Evolutionary conservation across 2,113 vertebrate species (phyloP).

Genomic region (Phylloscopus trochilus): DNA sequence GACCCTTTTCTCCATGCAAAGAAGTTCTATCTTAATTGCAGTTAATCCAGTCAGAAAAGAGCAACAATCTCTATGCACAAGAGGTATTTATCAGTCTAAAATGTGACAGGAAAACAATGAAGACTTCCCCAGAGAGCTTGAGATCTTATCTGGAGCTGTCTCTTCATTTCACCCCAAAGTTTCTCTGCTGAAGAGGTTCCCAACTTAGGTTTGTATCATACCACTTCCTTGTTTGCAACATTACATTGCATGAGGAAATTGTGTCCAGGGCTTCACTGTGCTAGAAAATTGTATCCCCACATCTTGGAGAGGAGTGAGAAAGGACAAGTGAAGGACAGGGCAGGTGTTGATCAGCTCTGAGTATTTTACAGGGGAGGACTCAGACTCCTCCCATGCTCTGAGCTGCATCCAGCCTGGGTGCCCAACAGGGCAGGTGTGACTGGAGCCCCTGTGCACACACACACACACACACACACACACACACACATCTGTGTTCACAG

Average conservation of each 20-base stretch:
- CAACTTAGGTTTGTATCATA: not conserved
- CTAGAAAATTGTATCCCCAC: not conserved
- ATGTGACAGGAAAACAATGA: not conserved
- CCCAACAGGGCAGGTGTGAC: not conserved
- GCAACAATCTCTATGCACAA: not conserved
- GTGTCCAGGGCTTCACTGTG: not conserved
- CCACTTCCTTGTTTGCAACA: not conserved
- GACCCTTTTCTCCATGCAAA: not conserved
- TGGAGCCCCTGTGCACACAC: not conserved
- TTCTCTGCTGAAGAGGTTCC: not conserved
- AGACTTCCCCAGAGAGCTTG: not conserved
- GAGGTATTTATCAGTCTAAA: not conserved
- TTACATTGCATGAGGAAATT: not conserved
- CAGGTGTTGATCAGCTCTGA: not conserved
- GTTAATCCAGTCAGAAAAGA: not conserved
- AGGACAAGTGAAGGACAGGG: not conserved
- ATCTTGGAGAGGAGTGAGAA: not conserved
- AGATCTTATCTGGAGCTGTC: not conserved
- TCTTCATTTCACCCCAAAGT: not conserved
- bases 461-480: accelerated
- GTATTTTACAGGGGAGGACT: not conserved
- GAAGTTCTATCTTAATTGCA: not conserved
- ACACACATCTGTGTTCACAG: not conserved
- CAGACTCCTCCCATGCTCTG: not conserved
- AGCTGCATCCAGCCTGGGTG: not conserved